phyloP scores from a whole-genome alignment of 2,113 vertebrate species.

The Scophthalmus maximus region DNA sequence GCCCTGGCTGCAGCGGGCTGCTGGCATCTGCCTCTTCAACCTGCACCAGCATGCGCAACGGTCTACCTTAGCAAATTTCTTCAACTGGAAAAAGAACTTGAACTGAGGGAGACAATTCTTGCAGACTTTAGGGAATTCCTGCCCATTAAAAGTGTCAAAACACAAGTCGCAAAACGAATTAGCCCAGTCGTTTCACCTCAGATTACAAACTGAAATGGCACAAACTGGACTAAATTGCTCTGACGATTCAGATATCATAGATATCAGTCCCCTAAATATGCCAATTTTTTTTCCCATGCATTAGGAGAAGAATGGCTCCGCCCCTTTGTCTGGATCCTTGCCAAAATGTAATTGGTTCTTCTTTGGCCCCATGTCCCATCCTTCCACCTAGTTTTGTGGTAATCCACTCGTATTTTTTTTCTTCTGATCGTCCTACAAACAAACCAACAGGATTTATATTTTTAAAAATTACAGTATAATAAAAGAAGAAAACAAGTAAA shows the following conservation, averaged over 20 bases:
- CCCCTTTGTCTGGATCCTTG: too few species aligned
- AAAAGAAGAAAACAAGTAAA: conserved; percentile 1
- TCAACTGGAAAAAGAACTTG: neutral
- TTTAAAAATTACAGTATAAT: conserved; percentile 7
- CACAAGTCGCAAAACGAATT: conserved; percentile 12
- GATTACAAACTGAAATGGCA: conserved; percentile 30
- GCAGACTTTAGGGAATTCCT: conserved; percentile 11
- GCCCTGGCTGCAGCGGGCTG: conserved; percentile 16
- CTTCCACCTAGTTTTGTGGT: too few species aligned
- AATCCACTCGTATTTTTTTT: too few species aligned
- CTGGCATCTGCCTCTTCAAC: conserved; percentile 48
- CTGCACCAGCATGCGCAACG: conserved; percentile 41
- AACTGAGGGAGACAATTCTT: conserved; percentile 5
- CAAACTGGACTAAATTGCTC: too few species aligned
- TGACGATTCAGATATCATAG: too few species aligned
- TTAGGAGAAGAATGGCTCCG: too few species aligned
- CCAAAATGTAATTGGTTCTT: too few species aligned
- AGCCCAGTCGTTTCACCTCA: conserved; percentile 18
- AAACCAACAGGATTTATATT: too few species aligned
- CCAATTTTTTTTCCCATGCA: too few species aligned
- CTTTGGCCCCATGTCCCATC: too few species aligned
- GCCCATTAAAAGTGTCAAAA: conserved; percentile 32
- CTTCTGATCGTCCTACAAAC: too few species aligned
- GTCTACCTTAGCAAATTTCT: conserved; percentile 26
- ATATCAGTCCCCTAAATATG: too few species aligned